Evolutionary conservation across 2,113 vertebrate genomes (phyloP), one percentile per base, ranked within the genome.

Genomic region (Sciurus niger): DNA sequence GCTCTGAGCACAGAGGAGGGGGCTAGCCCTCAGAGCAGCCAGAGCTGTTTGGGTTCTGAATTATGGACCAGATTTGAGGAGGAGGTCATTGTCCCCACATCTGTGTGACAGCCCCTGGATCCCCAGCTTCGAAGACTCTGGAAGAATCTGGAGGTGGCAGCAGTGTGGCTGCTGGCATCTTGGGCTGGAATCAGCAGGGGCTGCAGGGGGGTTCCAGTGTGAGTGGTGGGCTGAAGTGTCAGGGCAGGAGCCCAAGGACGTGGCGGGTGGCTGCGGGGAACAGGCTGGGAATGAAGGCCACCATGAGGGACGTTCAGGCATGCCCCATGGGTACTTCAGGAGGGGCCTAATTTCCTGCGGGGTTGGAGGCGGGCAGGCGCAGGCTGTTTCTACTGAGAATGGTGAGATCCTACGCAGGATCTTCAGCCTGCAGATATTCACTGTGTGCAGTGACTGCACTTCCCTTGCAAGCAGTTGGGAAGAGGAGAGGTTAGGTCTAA

Each of bases 161-260:
- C 58, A 60, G 58, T 1, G 8, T 53, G 68, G 8, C 34, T 2
- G 16, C 48, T 51, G 48, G 55, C 12, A 37, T 43, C 34, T 14
- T 3, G 0, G 80, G 32, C 3, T 14, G 37, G 37, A 8, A 3
- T n/a, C n/a, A 6, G 25, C 8, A 34, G 8, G 32, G 43, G 32
- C 28, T n/a, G 77, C 28, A 22, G 48, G 60, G 6, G 12, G 37
- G 20, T 32, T 76, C 79, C 48, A 79, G 12, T 7, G 37, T 60
- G 58, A 22, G 25, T 25, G 34, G 32, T 13, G 34, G 30, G 55
- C 18, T 2, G 0, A 6, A 12, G 30, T 6, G 12, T 40, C 79
- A n/a, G 32, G 80, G 37, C 8, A 20, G 20, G 13, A 58, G 16
- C 72, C 16, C 28, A 46, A 51, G 43, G n/a, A 2, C 0, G 68